Evolutionary conservation across 1,140 invertebrate species (phyloP).

Genomic region (Olivierus martensii): DNA sequence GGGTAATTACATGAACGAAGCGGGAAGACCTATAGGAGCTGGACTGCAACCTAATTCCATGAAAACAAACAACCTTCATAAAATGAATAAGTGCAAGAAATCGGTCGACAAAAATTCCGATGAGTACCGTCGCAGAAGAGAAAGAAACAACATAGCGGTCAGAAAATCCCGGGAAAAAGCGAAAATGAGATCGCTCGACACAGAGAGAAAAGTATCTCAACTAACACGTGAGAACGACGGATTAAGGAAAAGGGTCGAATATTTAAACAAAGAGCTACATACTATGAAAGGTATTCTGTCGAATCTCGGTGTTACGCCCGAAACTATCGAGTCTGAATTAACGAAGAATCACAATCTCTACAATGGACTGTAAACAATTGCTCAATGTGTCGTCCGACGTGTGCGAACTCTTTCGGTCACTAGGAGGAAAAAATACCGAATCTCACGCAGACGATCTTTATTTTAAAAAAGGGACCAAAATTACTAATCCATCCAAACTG

Average conservation of each 20-base stretch:
- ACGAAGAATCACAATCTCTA: slow-evolving; percentile 6
- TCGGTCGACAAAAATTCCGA: slow-evolving; percentile 73
- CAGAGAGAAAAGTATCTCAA: slow-evolving; percentile 85
- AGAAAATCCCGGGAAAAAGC: slow-evolving; percentile 93
- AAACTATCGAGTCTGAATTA: slow-evolving; percentile 20
- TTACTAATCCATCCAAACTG: too few relatives aligned
- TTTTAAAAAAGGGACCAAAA: too few relatives aligned
- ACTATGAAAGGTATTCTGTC: slow-evolving; percentile 59
- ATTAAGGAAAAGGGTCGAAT: slow-evolving; percentile 82
- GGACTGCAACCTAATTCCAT: background rate
- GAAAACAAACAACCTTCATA: background rate
- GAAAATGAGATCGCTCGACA: slow-evolving; percentile 81
- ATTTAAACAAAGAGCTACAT: slow-evolving; percentile 81
- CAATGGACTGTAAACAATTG: too few relatives aligned
- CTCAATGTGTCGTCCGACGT: too few relatives aligned
- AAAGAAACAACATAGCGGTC: slow-evolving; percentile 94
- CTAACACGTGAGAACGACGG: slow-evolving; percentile 84
- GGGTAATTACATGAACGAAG: too few relatives aligned
- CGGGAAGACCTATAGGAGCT: background rate
- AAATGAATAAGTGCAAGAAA: slow-evolving; percentile 18
- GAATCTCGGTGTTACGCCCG: slow-evolving; percentile 20
- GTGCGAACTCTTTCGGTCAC: too few relatives aligned
- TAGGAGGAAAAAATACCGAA: too few relatives aligned
- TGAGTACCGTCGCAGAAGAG: slow-evolving; percentile 78
- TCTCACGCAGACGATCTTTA: too few relatives aligned